These are phyloP conservation scores for Lagria hirta DNA, from an alignment of 2,888 invertebrate genomes.

Conservation along the genomic window DNA sequence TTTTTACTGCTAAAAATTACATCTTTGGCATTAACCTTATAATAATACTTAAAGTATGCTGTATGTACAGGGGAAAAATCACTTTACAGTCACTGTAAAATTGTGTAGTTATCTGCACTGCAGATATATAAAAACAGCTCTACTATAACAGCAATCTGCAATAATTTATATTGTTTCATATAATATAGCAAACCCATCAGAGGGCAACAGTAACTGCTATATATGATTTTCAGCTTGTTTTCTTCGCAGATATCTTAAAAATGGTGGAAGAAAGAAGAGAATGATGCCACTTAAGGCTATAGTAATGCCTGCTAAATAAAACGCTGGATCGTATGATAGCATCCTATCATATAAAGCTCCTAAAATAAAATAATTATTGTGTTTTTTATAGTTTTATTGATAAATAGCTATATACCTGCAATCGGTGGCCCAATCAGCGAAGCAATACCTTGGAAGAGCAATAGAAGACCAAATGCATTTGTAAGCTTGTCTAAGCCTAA, in stretches of 20 bases:
- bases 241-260: slow-evolving; percentile 59
- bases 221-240: slow-evolving; percentile 31
- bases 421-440: slow-evolving; percentile 91
- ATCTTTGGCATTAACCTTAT: too few relatives aligned
- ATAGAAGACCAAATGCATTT: slow-evolving; percentile 88
- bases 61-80: too few relatives aligned
- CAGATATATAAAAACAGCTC: too few relatives aligned
- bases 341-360: slow-evolving; percentile 82
- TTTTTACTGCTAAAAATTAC: too few relatives aligned
- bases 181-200: too few relatives aligned
- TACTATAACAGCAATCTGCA: too few relatives aligned
- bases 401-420: slow-evolving; percentile 67
- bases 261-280: slow-evolving; percentile 77
- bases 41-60: too few relatives aligned
- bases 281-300: slow-evolving; percentile 86
- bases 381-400: slow-evolving; percentile 8
- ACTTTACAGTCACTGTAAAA: too few relatives aligned
- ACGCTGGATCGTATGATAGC: slow-evolving; percentile 81
- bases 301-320: slow-evolving; percentile 82
- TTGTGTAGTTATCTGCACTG: too few relatives aligned
- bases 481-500: slow-evolving; percentile 90
- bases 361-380: slow-evolving; percentile 51
- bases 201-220: slow-evolving; percentile 39
- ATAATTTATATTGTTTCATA: too few relatives aligned
- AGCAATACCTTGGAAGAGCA: slow-evolving; percentile 93